phyloP scores from a whole-genome alignment of 2,797 vertebrate species.

The Poeciliopsis gracilis region DNA sequence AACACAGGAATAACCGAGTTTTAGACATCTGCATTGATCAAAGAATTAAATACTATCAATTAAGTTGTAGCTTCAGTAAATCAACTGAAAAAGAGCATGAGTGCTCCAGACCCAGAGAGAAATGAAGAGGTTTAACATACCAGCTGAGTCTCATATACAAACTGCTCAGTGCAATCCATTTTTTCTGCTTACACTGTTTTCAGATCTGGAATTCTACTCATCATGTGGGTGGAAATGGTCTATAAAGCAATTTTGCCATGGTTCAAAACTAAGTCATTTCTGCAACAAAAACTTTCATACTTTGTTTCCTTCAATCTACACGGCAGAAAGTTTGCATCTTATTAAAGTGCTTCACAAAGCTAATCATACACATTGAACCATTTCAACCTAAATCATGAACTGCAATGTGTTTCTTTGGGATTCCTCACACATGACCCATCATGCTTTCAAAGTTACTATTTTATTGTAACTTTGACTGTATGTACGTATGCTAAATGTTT shows the following conservation, averaged over 20 bases:
- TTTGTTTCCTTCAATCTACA: neutral
- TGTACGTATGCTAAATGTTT: neutral
- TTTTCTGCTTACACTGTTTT: neutral
- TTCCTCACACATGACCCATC: neutral
- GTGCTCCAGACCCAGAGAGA: neutral
- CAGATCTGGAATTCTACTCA: constrained; percentile 7
- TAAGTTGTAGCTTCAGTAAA: neutral
- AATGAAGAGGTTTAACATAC: neutral
- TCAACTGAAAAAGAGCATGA: neutral
- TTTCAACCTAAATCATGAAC: neutral
- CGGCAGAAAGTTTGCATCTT: neutral
- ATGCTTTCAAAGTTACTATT: neutral
- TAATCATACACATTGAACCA: neutral
- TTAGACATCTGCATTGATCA: neutral
- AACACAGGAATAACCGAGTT: neutral
- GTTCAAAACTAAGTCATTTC: neutral
- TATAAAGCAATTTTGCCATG: neutral
- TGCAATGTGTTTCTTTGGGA: neutral
- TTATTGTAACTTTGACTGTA: neutral
- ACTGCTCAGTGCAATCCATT: neutral
- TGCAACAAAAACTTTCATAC: neutral
- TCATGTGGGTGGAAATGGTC: constrained; percentile 10
- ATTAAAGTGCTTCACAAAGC: neutral
- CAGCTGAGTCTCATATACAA: neutral
- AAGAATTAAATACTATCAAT: neutral